These are phyloP conservation scores for Ellobium chinense DNA, from an alignment of 2,888 invertebrate genomes.

Conservation along the genomic window DNA sequence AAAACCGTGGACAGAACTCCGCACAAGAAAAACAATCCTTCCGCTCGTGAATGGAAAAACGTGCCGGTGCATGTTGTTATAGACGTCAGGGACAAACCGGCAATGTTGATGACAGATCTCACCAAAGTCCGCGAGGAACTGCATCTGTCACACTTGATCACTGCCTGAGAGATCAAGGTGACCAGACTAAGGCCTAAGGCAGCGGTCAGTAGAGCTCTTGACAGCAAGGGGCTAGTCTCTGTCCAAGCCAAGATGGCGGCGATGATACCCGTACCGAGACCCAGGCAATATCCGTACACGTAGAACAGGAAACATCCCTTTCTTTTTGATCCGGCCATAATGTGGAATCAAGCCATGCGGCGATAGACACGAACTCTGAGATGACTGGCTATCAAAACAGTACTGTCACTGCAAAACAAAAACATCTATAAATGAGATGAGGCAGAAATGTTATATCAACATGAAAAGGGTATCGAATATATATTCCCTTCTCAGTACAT, in stretches of 20 bases:
- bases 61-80: neutral
- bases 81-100: neutral
- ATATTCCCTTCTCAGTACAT: too few relatives aligned
- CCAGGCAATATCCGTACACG: neutral
- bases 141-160: neutral
- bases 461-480: too few relatives aligned
- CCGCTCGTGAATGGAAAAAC: neutral
- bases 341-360: too few relatives aligned
- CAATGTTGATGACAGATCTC: neutral
- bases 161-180: neutral
- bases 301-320: neutral
- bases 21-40: neutral
- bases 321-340: neutral
- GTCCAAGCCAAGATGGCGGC: neutral
- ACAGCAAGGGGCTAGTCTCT: neutral
- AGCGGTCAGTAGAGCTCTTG: neutral
- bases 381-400: too few relatives aligned
- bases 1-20: neutral
- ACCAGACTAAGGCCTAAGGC: neutral
- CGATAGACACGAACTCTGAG: too few relatives aligned
- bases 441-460: too few relatives aligned
- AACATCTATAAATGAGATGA: too few relatives aligned
- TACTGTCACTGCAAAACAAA: too few relatives aligned
- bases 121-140: neutral
- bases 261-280: neutral